Conservation (phyloP, 2,888 invertebrate genomes). For the Cephus spinipes region DNA sequence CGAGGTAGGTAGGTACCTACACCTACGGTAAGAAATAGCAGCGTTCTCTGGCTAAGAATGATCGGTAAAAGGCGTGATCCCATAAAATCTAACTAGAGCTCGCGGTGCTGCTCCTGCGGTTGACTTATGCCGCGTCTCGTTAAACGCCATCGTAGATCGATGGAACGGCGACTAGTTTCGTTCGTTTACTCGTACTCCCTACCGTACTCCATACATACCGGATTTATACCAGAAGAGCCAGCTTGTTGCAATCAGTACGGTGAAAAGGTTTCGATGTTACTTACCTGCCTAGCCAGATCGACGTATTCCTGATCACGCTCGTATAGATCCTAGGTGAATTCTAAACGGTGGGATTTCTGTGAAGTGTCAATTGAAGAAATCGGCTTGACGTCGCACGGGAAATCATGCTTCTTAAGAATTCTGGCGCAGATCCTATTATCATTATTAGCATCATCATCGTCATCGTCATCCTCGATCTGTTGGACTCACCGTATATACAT, state of each 20-base stretch:
- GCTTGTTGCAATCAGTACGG: neutral
- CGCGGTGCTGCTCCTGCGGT: slow-evolving; percentile 34
- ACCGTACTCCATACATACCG: neutral
- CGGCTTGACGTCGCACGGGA: neutral
- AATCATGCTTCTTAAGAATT: neutral
- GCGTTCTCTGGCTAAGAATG: slow-evolving; percentile 4
- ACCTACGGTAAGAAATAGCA: neutral
- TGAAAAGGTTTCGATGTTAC: neutral
- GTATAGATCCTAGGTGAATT: neutral
- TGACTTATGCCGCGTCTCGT: slow-evolving; percentile 53
- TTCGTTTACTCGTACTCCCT: neutral
- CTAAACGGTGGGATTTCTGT: neutral
- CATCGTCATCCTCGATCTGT: slow-evolving; percentile 1
- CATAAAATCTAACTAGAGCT: slow-evolving; percentile 38
- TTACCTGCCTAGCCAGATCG: neutral
- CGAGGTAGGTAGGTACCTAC: neutral
- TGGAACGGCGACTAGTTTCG: slow-evolving; percentile 19
- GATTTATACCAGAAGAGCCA: neutral
- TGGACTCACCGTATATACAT: neutral
- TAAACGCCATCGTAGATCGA: slow-evolving; percentile 46
- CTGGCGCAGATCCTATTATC: neutral
- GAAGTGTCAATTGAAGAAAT: neutral
- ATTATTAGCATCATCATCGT: neutral
- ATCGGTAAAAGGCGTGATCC: slow-evolving; percentile 24
- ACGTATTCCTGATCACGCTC: neutral